These are phyloP conservation scores for Astur gentilis DNA, from an alignment of 2,113 vertebrate species.

Conservation along the genomic window DNA sequence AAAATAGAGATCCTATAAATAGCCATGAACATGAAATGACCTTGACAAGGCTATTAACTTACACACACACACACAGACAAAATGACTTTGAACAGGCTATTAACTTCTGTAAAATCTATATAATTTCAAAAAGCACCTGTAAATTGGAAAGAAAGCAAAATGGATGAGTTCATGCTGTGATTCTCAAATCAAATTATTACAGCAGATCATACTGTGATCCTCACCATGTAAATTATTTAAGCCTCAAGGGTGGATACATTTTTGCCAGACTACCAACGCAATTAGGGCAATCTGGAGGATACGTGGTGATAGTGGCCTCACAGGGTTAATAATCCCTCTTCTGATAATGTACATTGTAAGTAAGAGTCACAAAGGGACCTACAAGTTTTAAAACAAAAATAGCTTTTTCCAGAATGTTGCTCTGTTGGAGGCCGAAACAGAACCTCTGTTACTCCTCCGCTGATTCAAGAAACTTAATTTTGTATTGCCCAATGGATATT, in stretches of 20 bases:
- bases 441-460: background rate
- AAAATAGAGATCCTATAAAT: background rate
- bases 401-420: background rate
- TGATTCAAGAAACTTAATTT: background rate
- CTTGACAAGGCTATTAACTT: background rate
- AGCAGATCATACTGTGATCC: background rate
- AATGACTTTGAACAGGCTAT: background rate
- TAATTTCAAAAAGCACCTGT: background rate
- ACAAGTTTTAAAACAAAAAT: background rate
- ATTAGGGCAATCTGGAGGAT: slow-evolving; percentile 7
- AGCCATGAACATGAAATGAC: background rate
- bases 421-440: background rate
- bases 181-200: background rate
- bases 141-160: background rate
- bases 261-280: background rate
- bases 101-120: background rate
- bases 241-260: background rate
- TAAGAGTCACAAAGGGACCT: background rate
- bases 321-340: slow-evolving; percentile 18
- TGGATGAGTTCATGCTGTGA: background rate
- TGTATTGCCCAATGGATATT: background rate
- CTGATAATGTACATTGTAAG: background rate
- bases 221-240: slow-evolving; percentile 19
- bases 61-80: background rate
- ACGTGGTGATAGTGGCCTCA: background rate